phyloP scores from a whole-genome alignment of 2,888 invertebrate species.

The Crocallis elinguaria region DNA sequence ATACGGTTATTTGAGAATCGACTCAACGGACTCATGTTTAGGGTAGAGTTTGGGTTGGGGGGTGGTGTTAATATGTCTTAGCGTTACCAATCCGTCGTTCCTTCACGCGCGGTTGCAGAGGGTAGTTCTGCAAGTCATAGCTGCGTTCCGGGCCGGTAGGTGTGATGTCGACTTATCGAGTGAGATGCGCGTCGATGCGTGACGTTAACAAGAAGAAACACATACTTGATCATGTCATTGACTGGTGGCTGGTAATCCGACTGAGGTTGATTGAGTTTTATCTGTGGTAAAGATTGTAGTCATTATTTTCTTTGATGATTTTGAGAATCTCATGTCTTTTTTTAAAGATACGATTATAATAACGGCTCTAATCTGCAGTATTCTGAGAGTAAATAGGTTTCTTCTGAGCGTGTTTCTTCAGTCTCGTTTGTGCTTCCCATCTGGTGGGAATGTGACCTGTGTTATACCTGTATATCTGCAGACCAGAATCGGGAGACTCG shows the following conservation, averaged over 20 bases:
- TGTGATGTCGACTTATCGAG: slow-evolving; percentile 40
- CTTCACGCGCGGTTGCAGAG: slow-evolving; percentile 71
- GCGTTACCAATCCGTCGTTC: slow-evolving; percentile 64
- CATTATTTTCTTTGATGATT: too few relatives aligned
- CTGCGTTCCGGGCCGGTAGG: slow-evolving; percentile 77
- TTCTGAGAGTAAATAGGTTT: too few relatives aligned
- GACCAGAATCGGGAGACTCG: too few relatives aligned
- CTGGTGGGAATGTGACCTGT: too few relatives aligned
- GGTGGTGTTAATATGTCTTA: slow-evolving; percentile 42
- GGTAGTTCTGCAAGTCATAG: slow-evolving; percentile 70
- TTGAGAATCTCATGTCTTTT: too few relatives aligned
- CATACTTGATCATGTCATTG: slow-evolving; percentile 31
- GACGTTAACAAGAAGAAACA: slow-evolving; percentile 33
- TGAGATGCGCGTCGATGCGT: slow-evolving; percentile 22
- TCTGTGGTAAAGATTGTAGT: too few relatives aligned
- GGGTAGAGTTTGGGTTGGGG: slow-evolving; percentile 35
- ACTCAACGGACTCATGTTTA: slow-evolving; percentile 17
- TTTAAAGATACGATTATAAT: too few relatives aligned
- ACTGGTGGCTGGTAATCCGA: slow-evolving; percentile 18
- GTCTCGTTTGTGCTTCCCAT: too few relatives aligned
- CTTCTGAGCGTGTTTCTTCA: too few relatives aligned
- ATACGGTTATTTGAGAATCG: slow-evolving; percentile 22
- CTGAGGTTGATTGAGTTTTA: slow-evolving; percentile 8
- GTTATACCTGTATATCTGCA: too few relatives aligned
- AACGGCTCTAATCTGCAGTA: too few relatives aligned